A percentile compares a stretch with the other conserved stretches of the same genome.
Evolutionary conservation across 2,888 invertebrate genomes (phyloP).

Genomic region (Anaspis maculata): DNA sequence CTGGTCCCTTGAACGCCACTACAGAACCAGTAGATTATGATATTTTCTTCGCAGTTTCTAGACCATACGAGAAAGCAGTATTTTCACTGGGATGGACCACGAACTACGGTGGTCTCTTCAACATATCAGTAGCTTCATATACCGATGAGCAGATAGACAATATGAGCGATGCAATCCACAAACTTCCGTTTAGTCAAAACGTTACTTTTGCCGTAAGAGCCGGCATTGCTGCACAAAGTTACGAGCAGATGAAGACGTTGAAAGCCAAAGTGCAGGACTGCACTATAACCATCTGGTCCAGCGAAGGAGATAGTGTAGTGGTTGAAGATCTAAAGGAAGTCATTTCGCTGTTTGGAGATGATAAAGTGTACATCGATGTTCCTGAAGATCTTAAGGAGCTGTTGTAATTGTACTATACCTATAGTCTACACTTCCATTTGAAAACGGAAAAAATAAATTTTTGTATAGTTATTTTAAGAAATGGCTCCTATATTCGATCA

Average conservation of each 20-base stretch:
- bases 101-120: constrained; percentile 43
- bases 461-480: no score
- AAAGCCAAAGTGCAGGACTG: constrained; percentile 48
- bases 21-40: constrained; percentile 54
- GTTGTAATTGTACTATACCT: no score
- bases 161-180: constrained; percentile 56
- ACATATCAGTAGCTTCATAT: constrained; percentile 53
- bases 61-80: constrained; percentile 53
- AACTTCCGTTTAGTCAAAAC: constrained; percentile 51
- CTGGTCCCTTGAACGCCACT: constrained; percentile 61
- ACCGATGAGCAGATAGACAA: constrained; percentile 53
- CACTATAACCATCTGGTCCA: constrained; percentile 76
- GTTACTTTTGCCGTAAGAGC: constrained; percentile 78
- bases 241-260: constrained; percentile 51
- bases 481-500: no score
- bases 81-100: constrained; percentile 86
- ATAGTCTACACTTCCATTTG: no score
- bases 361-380: constrained; percentile 70
- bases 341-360: constrained; percentile 56
- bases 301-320: constrained; percentile 58
- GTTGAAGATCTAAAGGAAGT: constrained; percentile 55
- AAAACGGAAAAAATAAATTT: no score
- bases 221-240: constrained; percentile 59
- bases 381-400: constrained; percentile 54
- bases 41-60: constrained; percentile 52